Percentiles rank a stretch among this genome's conserved stretches.
These are phyloP conservation scores for Theristicus caerulescens DNA, from an alignment of 2,113 vertebrate species.

Conservation along the genomic window DNA sequence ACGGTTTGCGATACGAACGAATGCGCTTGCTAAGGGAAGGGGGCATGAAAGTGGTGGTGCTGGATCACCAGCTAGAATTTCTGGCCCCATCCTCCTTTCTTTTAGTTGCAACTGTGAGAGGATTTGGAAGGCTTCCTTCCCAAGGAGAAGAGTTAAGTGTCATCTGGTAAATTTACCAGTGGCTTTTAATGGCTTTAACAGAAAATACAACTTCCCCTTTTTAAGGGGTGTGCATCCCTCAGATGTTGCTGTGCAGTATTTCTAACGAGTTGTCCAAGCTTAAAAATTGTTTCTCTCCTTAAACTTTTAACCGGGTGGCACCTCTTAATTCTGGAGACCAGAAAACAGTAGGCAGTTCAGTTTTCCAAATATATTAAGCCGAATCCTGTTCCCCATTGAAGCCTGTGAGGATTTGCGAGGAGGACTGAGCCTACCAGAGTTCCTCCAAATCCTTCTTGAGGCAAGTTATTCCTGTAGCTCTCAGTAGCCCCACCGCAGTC, in stretches of 20 bases:
- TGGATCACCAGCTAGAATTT: neutral
- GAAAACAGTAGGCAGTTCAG: neutral
- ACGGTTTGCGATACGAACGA: accelerated
- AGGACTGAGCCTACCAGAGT: neutral
- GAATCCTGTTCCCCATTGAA: neutral
- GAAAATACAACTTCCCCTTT: neutral
- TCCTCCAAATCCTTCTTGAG: neutral
- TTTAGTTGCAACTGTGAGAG: neutral
- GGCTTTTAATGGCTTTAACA: neutral
- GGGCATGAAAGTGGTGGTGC: neutral
- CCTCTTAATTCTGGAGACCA: neutral
- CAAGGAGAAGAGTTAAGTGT: neutral
- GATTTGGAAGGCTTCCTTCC: neutral
- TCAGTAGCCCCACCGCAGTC: neutral
- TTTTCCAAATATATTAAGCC: neutral
- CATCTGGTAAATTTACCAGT: neutral
- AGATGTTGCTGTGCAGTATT: neutral
- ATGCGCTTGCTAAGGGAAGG: neutral
- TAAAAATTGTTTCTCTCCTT: neutral
- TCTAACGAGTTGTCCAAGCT: accelerated
- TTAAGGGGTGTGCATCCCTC: neutral
- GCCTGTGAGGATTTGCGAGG: neutral
- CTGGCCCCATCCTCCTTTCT: neutral
- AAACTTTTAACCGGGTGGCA: neutral
- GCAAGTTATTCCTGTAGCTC: neutral